A percentile compares a stretch with the other conserved stretches of the same genome.
These are phyloP conservation scores for Dromiciops gliroides DNA, from an alignment of 2,113 vertebrate species.

Conservation along the genomic window DNA sequence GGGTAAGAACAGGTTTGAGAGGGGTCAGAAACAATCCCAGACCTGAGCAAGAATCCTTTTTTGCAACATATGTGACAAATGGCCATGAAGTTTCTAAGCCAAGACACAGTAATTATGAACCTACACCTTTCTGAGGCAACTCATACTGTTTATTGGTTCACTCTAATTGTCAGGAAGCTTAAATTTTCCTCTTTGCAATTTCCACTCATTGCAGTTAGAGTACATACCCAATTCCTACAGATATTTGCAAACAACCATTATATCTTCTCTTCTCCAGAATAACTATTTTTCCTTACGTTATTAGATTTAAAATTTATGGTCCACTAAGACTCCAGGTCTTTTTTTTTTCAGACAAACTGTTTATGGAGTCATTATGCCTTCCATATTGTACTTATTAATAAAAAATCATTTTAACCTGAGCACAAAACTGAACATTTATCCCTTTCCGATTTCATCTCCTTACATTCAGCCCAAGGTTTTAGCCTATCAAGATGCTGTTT, in stretches of 20 bases:
- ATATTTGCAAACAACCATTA: neutral
- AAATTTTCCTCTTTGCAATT: neutral
- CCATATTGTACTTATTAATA: neutral
- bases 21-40: neutral
- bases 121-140: neutral
- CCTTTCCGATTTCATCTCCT: neutral
- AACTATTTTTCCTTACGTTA: neutral
- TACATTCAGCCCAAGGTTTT: neutral
- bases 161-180: neutral
- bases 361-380: neutral
- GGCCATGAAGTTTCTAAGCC: neutral
- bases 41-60: neutral
- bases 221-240: neutral
- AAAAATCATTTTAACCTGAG: neutral
- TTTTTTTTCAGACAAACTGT: neutral
- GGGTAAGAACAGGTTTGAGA: neutral
- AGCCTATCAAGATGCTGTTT: neutral
- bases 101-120: neutral
- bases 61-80: neutral
- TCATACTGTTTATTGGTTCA: neutral
- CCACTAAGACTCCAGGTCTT: neutral
- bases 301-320: neutral
- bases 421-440: neutral
- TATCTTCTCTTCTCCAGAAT: neutral
- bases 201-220: neutral